Percentiles rank a stretch among this genome's conserved stretches.
Evolutionary conservation across 2,113 vertebrate species (phyloP).

Genomic region (Rallus limicola): DNA sequence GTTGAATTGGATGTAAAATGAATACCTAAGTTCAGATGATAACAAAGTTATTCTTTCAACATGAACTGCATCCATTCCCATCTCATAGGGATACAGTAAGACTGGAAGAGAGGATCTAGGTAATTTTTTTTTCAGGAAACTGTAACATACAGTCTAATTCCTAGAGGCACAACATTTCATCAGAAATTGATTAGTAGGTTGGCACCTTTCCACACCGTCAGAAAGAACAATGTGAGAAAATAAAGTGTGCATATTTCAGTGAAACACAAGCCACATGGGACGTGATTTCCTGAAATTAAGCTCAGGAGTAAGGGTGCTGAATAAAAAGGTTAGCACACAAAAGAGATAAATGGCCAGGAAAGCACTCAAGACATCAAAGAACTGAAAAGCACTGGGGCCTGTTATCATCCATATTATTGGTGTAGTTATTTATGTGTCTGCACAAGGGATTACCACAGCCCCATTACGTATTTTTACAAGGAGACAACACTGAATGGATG

Average conservation of each 20-base stretch:
- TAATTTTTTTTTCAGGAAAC: neutral
- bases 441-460: neutral
- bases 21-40: neutral
- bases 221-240: neutral
- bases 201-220: neutral
- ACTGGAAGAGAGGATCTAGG: neutral
- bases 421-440: neutral
- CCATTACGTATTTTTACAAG: fast-evolving
- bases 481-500: neutral
- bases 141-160: neutral
- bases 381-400: neutral
- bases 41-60: neutral
- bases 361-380: neutral
- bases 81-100: neutral
- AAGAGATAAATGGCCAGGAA: neutral
- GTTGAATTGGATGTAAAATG: neutral
- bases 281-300: neutral
- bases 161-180: neutral
- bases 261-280: neutral
- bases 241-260: neutral
- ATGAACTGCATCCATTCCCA: neutral
- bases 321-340: neutral
- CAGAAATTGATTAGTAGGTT: neutral
- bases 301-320: neutral
- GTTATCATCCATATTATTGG: neutral